phyloP scores from a whole-genome alignment of 2,113 vertebrate genomes.

The Leucosticte australis region DNA sequence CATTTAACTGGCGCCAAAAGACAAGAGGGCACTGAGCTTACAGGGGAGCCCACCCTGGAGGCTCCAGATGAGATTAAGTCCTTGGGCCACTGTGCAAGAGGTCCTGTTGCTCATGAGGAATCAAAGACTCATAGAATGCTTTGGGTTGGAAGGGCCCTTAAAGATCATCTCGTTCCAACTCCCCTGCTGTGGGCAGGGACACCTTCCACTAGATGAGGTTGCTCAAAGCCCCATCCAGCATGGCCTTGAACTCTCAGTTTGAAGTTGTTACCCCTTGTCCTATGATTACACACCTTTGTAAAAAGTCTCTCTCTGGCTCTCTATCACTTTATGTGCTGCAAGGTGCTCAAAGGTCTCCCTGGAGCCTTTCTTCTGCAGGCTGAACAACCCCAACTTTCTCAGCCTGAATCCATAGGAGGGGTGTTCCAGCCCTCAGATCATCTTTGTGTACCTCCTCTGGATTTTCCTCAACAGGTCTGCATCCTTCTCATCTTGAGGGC shows the following conservation, averaged over 20 bases:
- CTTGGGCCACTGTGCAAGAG: background rate
- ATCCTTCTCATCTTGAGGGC: background rate
- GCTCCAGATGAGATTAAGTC: background rate
- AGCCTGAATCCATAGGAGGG: background rate
- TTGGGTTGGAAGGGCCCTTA: background rate
- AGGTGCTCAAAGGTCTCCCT: background rate
- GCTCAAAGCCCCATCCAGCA: background rate
- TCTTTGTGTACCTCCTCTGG: background rate
- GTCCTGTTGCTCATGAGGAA: background rate
- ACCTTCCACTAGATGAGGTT: background rate
- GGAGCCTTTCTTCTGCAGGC: background rate
- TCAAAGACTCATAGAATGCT: background rate
- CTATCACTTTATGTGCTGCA: background rate
- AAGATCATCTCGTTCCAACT: accelerated
- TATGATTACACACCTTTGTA: background rate
- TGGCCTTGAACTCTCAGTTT: background rate
- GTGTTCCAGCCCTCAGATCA: background rate
- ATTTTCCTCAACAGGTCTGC: background rate
- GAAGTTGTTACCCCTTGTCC: background rate
- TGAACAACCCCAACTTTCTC: background rate
- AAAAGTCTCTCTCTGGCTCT: background rate
- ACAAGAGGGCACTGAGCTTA: background rate
- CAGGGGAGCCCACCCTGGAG: background rate
- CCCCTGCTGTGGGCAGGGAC: background rate
- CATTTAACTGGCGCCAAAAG: background rate